Base-by-base conservation (phyloP, 2,888 invertebrate species). In the Cotesia congregata region DNA sequence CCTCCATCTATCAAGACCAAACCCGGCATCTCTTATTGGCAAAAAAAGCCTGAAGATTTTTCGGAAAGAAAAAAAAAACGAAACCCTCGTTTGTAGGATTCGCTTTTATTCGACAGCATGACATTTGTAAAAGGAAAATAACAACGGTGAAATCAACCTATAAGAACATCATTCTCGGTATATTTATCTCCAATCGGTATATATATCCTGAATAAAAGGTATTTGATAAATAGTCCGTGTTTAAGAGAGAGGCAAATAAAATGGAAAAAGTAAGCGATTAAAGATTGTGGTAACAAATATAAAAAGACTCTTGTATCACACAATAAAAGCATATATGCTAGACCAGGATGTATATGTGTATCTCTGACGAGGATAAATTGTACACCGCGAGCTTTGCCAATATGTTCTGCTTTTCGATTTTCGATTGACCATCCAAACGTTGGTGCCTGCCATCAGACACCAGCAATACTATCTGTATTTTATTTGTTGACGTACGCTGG, bases 1-100 rank as follows among this genome's bases (percentile, higher is more conserved):
- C 80, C 76, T 82, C 83, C 86, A 86, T 86, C 85, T 83, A 86
- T 86, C 86, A 86, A 80, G 78, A 82, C 78, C 75, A 82, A 82
- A 82, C 80, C 81, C 81, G 77, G 78, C 69, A 61, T 9, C 20
- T n/a, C 61, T 17, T 12, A n/a, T 74, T 20, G n/a, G n/a, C 64
- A 40, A 12, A 30, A 62, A n/a, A 50, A n/a, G 59, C 20, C n/a
- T 38, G 67, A 73, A 71, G 6, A 60, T 15, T 69, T 60, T 60
- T 40, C 20, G 17, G 1, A 1, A 30, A 30, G 9, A 68, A 30
- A 38, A 40, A 38, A 40, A 68, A 68, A 9, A 15, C 7, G 3
- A 38, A 65, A 75, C 75, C 68, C 73, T 65, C 65, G 65, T 65
- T 65, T 20, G 65, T 65, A 30, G 7, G 20, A 65, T 38, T 65